Evolutionary conservation across 30 jellyfish, hydroid and myxozoan genomes (phyloP), one percentile per base, ranked within the genome.

Genomic region (Catostylus mosaicus): DNA sequence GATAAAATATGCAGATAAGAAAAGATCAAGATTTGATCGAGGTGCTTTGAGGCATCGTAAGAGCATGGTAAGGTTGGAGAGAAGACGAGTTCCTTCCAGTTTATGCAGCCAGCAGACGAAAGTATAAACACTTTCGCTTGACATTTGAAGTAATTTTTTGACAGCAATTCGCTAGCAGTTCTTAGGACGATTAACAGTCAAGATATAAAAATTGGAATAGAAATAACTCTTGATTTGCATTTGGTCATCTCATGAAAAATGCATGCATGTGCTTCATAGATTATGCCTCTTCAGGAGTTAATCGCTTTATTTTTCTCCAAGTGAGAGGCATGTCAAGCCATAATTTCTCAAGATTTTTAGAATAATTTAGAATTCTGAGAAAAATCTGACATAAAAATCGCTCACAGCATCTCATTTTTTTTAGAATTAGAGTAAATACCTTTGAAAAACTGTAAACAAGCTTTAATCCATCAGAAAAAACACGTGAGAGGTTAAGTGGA

Each of bases 251-350:
- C 77, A 65, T 65, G 8, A 65, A 65, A 65, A 26, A 65, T 65
- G 77, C 26, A 65, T 65, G 56, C 14, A 23, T 6, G 45, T 30
- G 57, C 47, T 65, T 65, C 30, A 37, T 40, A 43, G 77, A 65
- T 65, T 65, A 65, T 65, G 77, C 77, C 26, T 31, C 24, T 5
- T 50, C 63, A 50, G 0, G 63, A 50, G 63, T 50, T 50, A 50
- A 50, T 50, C 63, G 63, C 63, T 50, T 50, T 50, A 50, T 65
- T 65, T 65, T 30, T 65, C 77, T 65, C 77, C 77, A 31, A 19
- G 77, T 30, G 77, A 65, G 77, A 19, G 14, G 77, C 51, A 65
- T 65, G 45, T 65, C 77, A 43, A 27, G 54, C 77, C 14, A 26
- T 12, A 65, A 29, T 30, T 30, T 40, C 77, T 65, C 47, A 50